Percentiles rank a stretch among this genome's conserved stretches.
phyloP scores from a whole-genome alignment of 2,888 invertebrate species.

The Melangyna quadrimaculata region DNA sequence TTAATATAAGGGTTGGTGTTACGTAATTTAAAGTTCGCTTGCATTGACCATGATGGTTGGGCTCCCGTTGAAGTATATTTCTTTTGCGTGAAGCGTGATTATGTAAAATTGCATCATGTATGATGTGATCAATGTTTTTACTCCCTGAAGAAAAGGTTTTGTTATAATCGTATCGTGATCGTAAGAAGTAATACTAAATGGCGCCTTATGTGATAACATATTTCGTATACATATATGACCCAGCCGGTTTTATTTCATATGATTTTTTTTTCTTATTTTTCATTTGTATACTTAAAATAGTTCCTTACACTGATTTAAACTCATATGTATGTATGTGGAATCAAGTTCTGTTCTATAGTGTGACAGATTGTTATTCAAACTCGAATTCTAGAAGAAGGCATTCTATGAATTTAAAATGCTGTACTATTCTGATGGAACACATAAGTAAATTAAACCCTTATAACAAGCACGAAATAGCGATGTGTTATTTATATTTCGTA shows the following conservation, averaged over 20 bases:
- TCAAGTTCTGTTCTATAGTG: conserved; percentile 15
- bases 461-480: conserved; percentile 24
- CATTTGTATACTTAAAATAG: conserved; percentile 34
- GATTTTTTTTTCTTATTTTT: not conserved
- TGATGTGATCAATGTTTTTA: no score
- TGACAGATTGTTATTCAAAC: not conserved
- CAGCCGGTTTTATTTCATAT: not conserved
- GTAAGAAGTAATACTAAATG: no score
- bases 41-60: no score
- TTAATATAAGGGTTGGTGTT: no score
- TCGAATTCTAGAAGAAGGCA: not conserved
- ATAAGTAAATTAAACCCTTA: conserved; percentile 46
- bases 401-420: conserved; percentile 45
- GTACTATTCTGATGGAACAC: not conserved
- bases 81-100: no score
- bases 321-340: conserved; percentile 13
- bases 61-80: no score
- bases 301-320: not conserved
- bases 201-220: not conserved
- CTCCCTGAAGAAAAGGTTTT: no score
- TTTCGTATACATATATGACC: fast-evolving
- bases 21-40: no score
- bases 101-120: no score
- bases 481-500: conserved; percentile 7
- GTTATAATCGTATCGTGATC: no score